These are phyloP conservation scores for Pagetopsis macropterus DNA, from an alignment of 2,797 vertebrate genomes.

Conservation along the genomic window DNA sequence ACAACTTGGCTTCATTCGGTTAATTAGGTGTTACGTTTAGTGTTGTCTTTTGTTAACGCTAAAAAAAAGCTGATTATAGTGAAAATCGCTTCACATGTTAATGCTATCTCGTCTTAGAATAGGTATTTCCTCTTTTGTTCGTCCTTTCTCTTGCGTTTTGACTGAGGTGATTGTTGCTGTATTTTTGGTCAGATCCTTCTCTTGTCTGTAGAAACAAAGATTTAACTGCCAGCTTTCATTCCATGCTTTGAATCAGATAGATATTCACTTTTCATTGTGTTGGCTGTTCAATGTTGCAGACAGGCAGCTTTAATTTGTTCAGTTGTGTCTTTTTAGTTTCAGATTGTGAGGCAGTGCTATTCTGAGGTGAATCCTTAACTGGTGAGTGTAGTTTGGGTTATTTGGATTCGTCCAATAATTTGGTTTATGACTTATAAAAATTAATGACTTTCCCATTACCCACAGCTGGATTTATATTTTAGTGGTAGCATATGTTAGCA, in stretches of 20 bases:
- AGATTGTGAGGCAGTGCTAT: no score
- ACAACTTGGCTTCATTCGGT: neutral
- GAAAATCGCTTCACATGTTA: neutral
- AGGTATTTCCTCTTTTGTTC: neutral
- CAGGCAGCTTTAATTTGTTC: slow-evolving; percentile 9
- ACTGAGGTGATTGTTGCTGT: slow-evolving; percentile 3
- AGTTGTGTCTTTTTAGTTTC: neutral
- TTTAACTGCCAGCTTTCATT: slow-evolving; percentile 9
- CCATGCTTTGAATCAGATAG: slow-evolving; percentile 14
- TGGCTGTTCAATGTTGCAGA: slow-evolving; percentile 8
- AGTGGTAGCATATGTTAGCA: neutral
- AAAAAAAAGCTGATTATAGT: neutral
- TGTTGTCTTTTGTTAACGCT: neutral
- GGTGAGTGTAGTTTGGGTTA: neutral
- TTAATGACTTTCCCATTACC: neutral
- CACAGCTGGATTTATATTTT: neutral
- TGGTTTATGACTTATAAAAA: neutral
- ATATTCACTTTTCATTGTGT: slow-evolving; percentile 10
- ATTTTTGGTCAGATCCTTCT: neutral
- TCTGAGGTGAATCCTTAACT: slow-evolving; percentile 19
- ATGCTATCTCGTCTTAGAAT: slow-evolving; percentile 1
- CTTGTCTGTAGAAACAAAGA: neutral
- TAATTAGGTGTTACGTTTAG: neutral
- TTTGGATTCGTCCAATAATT: neutral
- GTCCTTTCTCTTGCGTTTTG: slow-evolving; percentile 1